A percentile compares a stretch with the other conserved stretches of the same genome.
Evolutionary conservation across 1,140 invertebrate genomes (phyloP).

Genomic region (Diplogasteroides magnus): DNA sequence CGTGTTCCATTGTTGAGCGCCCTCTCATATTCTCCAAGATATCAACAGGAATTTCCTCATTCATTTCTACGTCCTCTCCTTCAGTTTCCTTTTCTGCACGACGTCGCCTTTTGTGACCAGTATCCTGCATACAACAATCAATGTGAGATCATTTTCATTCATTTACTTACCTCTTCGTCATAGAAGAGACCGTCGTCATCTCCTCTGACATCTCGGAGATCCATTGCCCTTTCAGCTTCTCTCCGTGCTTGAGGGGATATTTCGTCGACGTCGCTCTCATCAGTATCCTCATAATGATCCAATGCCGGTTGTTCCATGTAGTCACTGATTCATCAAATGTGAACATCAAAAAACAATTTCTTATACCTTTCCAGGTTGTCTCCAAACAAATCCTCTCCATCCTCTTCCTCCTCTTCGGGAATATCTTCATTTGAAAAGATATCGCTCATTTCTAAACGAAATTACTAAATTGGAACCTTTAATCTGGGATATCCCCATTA

Average conservation of each 20-base stretch:
- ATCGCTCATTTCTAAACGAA: too few relatives aligned
- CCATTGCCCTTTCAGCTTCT: constrained; percentile 81
- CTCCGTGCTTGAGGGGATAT: constrained; percentile 77
- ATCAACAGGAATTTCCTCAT: constrained; percentile 62
- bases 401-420: constrained; percentile 69
- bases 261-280: constrained; percentile 75
- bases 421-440: constrained; percentile 49
- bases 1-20: constrained; percentile 86
- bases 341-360: neutral
- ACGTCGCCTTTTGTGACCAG: too few relatives aligned
- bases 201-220: constrained; percentile 67
- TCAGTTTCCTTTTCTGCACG: constrained; percentile 66
- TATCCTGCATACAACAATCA: too few relatives aligned
- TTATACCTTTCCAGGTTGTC: constrained; percentile 87
- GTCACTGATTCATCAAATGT: too few relatives aligned
- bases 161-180: too few relatives aligned
- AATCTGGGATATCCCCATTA: too few relatives aligned
- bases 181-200: constrained; percentile 56
- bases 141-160: too few relatives aligned
- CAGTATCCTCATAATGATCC: constrained; percentile 82
- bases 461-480: too few relatives aligned
- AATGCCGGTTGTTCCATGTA: constrained; percentile 90
- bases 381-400: constrained; percentile 92
- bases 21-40: constrained; percentile 81
- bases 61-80: constrained; percentile 62